Conservation (phyloP, 2,113 vertebrate species). For the Coturnix japonica region DNA sequence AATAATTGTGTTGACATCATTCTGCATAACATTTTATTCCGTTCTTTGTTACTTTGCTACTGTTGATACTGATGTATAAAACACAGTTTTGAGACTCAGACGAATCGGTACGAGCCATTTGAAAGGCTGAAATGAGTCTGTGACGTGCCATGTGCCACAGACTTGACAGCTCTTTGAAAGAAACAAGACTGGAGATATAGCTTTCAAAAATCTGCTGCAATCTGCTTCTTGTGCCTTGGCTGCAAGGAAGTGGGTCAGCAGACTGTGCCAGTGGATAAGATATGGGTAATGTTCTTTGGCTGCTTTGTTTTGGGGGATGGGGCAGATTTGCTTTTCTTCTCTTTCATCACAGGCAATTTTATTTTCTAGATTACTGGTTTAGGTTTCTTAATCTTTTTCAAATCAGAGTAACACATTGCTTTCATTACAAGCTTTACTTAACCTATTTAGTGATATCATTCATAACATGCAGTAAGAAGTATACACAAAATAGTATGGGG, state of each 20-base stretch:
- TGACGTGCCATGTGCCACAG: not conserved
- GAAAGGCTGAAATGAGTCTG: constrained; percentile 16
- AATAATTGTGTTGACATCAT: not conserved
- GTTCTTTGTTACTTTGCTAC: not conserved
- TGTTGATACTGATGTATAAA: not conserved
- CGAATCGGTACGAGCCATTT: not conserved
- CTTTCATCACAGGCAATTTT: not conserved
- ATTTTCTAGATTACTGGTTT: not conserved
- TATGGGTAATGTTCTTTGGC: not conserved
- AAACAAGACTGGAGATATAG: not conserved
- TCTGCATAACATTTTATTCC: not conserved
- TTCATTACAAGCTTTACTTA: not conserved
- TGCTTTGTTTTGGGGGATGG: not conserved
- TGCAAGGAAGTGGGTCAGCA: constrained; percentile 25
- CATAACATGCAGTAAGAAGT: rapidly evolving
- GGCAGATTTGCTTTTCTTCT: not conserved
- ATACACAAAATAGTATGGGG: not conserved
- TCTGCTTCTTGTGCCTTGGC: not conserved
- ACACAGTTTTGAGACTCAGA: not conserved
- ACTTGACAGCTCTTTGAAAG: constrained; percentile 20
- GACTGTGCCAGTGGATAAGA: not conserved
- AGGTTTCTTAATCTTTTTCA: not conserved
- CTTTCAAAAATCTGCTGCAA: constrained; percentile 18
- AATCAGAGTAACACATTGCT: not conserved
- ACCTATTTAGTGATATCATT: not conserved